Conservation (phyloP, 2,113 vertebrate genomes). For the Blennius ocellaris region DNA sequence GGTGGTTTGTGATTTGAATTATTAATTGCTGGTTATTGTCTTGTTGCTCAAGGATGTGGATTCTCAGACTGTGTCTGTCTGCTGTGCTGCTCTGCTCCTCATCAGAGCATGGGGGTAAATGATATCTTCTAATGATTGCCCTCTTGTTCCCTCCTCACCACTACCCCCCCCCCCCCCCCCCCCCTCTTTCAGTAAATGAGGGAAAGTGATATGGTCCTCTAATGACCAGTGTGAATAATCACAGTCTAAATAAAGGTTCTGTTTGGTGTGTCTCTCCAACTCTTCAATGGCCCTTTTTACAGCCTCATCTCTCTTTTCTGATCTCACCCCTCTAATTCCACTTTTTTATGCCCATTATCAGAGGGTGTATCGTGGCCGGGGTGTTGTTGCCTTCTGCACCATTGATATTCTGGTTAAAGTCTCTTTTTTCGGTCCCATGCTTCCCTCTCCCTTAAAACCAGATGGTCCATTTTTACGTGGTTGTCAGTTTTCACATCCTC, state of each 20-base stretch:
- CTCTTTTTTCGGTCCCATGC: background rate
- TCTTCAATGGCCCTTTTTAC: conserved; percentile 21
- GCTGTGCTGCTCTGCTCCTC: conserved; percentile 60
- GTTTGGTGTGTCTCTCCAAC: conserved; percentile 74
- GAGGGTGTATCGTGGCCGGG: background rate
- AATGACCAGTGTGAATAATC: conserved; percentile 87
- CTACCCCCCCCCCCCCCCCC: conserved; percentile 17
- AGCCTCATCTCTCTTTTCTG: conserved; percentile 5
- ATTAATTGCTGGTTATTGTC: conserved; percentile 70
- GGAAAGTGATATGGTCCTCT: conserved; percentile 86
- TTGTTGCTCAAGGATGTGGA: conserved; percentile 67
- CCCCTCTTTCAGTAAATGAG: conserved; percentile 88
- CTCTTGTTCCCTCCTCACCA: conserved; percentile 59
- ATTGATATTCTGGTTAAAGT: conserved; percentile 18
- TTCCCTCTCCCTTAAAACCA: conserved; percentile 37
- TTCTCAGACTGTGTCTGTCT: conserved; percentile 48
- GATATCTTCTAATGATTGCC: conserved; percentile 86
- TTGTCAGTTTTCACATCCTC: conserved; percentile 66
- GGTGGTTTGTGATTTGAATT: conserved; percentile 62
- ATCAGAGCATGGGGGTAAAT: conserved; percentile 80
- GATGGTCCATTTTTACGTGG: conserved; percentile 45
- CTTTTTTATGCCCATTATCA: background rate
- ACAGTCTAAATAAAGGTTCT: conserved; percentile 85
- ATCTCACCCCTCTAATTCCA: conserved; percentile 15
- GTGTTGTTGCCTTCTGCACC: conserved; percentile 29